Conservation (phyloP, 2,797 vertebrate genomes). For the Danionella dracula region DNA sequence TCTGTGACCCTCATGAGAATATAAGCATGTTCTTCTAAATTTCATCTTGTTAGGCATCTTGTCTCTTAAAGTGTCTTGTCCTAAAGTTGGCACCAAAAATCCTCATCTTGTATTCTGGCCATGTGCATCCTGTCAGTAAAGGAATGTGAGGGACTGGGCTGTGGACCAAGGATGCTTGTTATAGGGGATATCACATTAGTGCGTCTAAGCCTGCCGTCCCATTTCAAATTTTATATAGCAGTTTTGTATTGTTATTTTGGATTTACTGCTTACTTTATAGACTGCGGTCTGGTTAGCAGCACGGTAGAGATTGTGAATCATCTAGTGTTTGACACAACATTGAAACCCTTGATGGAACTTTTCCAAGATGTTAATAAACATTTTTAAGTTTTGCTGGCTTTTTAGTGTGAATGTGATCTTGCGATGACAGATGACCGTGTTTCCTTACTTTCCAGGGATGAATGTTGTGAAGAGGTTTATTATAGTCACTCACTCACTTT, state of each 20-base stretch:
- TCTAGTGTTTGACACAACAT: conserved; percentile 27
- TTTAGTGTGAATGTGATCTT: conserved; percentile 27
- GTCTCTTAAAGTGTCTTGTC: conserved; percentile 33
- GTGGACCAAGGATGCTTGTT: conserved; percentile 44
- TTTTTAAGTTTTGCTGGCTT: conserved; percentile 8
- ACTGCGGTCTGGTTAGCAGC: conserved; percentile 43
- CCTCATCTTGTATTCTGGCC: conserved; percentile 44
- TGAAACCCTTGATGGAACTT: conserved; percentile 38
- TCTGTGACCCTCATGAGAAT: background rate
- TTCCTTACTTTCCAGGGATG: background rate
- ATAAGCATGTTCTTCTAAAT: conserved; percentile 13
- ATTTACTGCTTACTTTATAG: conserved; percentile 52
- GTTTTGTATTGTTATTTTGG: conserved; percentile 49
- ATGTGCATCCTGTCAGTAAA: conserved; percentile 41
- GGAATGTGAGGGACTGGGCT: conserved; percentile 44
- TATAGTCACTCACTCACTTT: conserved; percentile 5
- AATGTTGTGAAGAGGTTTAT: conserved; percentile 17
- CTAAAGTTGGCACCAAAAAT: conserved; percentile 28
- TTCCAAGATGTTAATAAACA: conserved; percentile 21
- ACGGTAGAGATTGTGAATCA: conserved; percentile 40
- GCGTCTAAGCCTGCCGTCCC: conserved; percentile 35
- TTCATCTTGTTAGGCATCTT: conserved; percentile 26
- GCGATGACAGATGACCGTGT: background rate
- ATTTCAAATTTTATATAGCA: conserved; percentile 42
- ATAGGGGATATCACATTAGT: conserved; percentile 55